These are phyloP conservation scores for Gopherus flavomarginatus DNA, from an alignment of 2,113 vertebrate species.

Conservation along the genomic window DNA sequence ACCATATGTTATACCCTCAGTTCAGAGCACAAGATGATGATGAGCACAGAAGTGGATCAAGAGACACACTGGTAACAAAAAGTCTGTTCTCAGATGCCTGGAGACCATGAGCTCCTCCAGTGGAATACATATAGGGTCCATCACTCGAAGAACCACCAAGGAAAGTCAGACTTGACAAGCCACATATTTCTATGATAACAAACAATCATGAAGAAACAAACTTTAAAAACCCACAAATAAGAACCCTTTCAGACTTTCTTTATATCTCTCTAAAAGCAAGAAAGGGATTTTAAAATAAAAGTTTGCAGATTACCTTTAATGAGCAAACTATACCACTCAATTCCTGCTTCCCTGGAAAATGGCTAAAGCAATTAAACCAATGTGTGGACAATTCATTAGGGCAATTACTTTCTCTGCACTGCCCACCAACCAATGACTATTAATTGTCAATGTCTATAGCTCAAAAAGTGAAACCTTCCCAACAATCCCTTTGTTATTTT, in stretches of 20 bases:
- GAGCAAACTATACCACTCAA: neutral
- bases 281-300: neutral
- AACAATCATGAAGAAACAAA: no score
- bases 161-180: neutral
- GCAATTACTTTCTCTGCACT: slow-evolving; percentile 22
- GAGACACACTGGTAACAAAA: neutral
- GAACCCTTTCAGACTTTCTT: neutral
- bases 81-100: neutral
- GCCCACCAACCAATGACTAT: slow-evolving; percentile 25
- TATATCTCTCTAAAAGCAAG: neutral
- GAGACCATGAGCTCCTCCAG: neutral
- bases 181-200: neutral
- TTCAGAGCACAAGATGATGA: neutral
- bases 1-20: neutral
- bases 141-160: neutral
- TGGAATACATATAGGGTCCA: neutral
- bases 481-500: neutral
- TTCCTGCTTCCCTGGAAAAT: neutral
- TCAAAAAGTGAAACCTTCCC: neutral
- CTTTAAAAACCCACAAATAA: no score
- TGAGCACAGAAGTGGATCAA: neutral
- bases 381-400: neutral
- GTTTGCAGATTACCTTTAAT: neutral
- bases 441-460: slow-evolving; percentile 18
- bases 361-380: neutral